Evolutionary conservation across 2,113 vertebrate genomes (phyloP).

Genomic region (Sinocyclocheilus anophthalmus): DNA sequence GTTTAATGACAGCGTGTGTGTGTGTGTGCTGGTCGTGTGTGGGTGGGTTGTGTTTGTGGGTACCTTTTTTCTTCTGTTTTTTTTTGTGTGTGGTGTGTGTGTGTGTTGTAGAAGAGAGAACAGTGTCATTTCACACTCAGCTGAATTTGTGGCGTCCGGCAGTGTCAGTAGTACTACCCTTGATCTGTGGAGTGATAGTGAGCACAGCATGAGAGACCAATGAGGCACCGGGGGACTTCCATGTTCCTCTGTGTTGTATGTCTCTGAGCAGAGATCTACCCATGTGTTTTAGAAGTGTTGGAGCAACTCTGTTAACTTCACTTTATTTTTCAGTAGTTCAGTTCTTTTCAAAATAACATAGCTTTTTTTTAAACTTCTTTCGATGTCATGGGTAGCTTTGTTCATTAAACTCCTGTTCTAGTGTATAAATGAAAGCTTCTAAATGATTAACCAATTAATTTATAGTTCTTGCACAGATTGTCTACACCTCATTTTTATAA

Average conservation of each 20-base stretch:
- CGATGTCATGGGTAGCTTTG: background rate
- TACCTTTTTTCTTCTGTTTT: too few species aligned
- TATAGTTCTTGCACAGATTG: background rate
- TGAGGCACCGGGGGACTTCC: slow-evolving; percentile 61
- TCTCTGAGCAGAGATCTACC: background rate
- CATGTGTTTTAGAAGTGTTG: background rate
- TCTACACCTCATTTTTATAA: background rate
- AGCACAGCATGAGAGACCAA: slow-evolving; percentile 60
- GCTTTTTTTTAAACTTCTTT: background rate
- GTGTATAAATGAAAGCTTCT: background rate
- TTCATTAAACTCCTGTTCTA: too few species aligned
- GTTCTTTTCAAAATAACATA: too few species aligned
- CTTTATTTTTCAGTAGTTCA: too few species aligned
- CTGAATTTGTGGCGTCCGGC: slow-evolving; percentile 16
- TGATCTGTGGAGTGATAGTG: slow-evolving; percentile 60
- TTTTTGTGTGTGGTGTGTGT: slow-evolving; percentile 19
- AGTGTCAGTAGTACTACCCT: slow-evolving; percentile 50
- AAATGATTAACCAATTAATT: background rate
- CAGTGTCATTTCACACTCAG: slow-evolving; percentile 49
- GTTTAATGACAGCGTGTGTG: slow-evolving; percentile 1
- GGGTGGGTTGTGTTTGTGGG: background rate
- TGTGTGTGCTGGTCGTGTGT: background rate
- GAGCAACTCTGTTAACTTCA: background rate
- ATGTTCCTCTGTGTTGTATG: slow-evolving; percentile 19
- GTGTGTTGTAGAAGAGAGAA: slow-evolving; percentile 2